Evolutionary conservation across 1,140 invertebrate species (phyloP).

Genomic region (Papilio helenus): DNA sequence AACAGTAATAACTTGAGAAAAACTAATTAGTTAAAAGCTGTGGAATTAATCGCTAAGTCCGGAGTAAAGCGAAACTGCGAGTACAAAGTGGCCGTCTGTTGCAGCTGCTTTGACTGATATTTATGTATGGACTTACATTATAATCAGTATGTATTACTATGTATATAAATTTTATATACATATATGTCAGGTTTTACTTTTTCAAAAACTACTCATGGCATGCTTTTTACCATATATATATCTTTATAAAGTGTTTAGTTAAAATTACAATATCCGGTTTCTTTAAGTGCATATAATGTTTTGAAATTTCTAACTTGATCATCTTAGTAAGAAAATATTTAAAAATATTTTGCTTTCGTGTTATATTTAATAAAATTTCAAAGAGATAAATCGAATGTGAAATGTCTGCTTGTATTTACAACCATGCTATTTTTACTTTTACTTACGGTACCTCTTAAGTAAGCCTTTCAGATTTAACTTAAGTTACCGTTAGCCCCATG

Average conservation of each 20-base stretch:
- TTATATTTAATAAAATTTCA: neutral
- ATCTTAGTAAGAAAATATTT: neutral
- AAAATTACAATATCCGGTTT: too few relatives aligned
- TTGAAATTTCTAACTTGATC: neutral
- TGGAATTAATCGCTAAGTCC: slow-evolving; percentile 17
- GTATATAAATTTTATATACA: too few relatives aligned
- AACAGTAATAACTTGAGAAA: neutral
- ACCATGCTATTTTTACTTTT: neutral
- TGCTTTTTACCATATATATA: too few relatives aligned
- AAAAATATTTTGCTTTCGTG: neutral
- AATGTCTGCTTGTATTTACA: neutral
- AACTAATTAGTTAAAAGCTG: slow-evolving; percentile 5
- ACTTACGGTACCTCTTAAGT: slow-evolving; percentile 1
- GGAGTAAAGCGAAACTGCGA: neutral
- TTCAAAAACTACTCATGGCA: too few relatives aligned
- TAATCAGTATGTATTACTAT: neutral
- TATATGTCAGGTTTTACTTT: too few relatives aligned
- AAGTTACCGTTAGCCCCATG: slow-evolving; percentile 6
- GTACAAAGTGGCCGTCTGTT: slow-evolving; percentile 12
- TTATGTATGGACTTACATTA: slow-evolving; percentile 7
- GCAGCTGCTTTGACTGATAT: slow-evolving; percentile 8
- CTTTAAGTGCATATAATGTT: neutral
- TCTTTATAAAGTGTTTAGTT: too few relatives aligned
- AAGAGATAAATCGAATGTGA: neutral
- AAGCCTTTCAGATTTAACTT: slow-evolving; percentile 16